Conservation (phyloP, 1,140 invertebrate species). For the Drosophila burlai region DNA sequence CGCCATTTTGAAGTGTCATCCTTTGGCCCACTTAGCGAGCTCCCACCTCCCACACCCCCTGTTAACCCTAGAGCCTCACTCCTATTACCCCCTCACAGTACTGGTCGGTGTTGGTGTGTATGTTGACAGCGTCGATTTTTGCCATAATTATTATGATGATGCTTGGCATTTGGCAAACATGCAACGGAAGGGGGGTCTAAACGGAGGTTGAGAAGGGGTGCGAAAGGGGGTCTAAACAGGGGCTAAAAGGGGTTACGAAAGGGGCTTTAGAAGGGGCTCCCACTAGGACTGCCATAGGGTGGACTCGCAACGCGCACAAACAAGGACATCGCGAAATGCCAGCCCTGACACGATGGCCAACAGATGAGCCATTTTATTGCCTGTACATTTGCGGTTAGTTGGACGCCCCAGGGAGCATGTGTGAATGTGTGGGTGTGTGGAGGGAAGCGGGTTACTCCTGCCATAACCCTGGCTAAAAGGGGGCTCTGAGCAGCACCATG, state of each 20-base stretch:
- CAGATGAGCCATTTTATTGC: slow-evolving; percentile 80
- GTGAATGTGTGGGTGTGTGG: neutral
- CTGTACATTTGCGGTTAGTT: slow-evolving; percentile 59
- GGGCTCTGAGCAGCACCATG: slow-evolving; percentile 7
- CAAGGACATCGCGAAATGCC: slow-evolving; percentile 34
- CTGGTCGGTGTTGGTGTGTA: slow-evolving; percentile 23
- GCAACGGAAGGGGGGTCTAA: slow-evolving; percentile 35
- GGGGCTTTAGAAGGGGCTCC: neutral
- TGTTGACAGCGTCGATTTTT: slow-evolving; percentile 77
- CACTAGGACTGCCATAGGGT: neutral
- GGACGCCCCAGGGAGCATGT: slow-evolving; percentile 4
- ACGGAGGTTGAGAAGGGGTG: neutral
- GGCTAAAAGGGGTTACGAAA: neutral
- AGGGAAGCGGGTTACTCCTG: no score
- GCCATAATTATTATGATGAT: slow-evolving; percentile 83
- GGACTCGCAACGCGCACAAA: slow-evolving; percentile 7
- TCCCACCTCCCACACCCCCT: neutral
- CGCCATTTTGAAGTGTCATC: slow-evolving; percentile 66
- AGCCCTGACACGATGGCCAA: slow-evolving; percentile 48
- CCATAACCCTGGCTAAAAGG: neutral
- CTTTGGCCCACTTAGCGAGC: slow-evolving; percentile 19
- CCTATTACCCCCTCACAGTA: neutral
- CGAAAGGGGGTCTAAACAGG: neutral
- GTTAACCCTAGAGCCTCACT: neutral
- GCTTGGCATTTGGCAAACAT: slow-evolving; percentile 81